phyloP scores from a whole-genome alignment of 2,797 vertebrate genomes.

The Halcyon leucocephala region DNA sequence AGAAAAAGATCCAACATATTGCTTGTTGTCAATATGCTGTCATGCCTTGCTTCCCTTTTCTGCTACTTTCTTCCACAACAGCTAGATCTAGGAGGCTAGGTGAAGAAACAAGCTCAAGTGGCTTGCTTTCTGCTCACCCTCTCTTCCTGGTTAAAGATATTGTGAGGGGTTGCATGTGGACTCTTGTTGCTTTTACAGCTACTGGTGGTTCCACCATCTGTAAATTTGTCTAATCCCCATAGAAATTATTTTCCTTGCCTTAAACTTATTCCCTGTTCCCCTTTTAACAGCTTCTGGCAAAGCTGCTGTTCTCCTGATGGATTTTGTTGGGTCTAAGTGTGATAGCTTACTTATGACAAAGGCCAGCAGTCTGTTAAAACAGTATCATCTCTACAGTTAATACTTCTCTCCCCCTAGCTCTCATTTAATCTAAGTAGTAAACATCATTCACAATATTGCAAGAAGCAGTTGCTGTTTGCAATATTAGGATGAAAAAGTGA shows the following conservation, averaged over 20 bases:
- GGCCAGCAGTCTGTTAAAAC: neutral
- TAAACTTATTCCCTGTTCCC: neutral
- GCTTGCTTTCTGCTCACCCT: neutral
- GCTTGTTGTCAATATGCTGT: neutral
- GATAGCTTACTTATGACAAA: neutral
- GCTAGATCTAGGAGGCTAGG: neutral
- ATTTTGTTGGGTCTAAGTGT: neutral
- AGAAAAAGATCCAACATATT: neutral
- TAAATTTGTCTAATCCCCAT: neutral
- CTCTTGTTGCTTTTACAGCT: neutral
- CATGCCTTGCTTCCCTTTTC: neutral
- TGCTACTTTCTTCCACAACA: neutral
- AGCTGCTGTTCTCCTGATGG: conserved; percentile 9
- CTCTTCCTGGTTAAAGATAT: neutral
- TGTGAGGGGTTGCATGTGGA: neutral
- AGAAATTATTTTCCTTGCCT: neutral
- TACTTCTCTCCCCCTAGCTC: neutral
- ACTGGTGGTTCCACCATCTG: neutral
- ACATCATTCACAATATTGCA: neutral
- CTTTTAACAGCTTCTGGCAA: neutral
- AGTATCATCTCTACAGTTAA: neutral
- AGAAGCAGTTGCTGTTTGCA: neutral
- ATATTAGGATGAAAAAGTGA: neutral
- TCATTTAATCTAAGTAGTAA: neutral
- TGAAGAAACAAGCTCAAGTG: neutral